Percentiles rank a stretch among this genome's conserved stretches.
These are phyloP conservation scores for Siniperca chuatsi DNA, from an alignment of 2,113 vertebrate genomes.

Conservation along the genomic window DNA sequence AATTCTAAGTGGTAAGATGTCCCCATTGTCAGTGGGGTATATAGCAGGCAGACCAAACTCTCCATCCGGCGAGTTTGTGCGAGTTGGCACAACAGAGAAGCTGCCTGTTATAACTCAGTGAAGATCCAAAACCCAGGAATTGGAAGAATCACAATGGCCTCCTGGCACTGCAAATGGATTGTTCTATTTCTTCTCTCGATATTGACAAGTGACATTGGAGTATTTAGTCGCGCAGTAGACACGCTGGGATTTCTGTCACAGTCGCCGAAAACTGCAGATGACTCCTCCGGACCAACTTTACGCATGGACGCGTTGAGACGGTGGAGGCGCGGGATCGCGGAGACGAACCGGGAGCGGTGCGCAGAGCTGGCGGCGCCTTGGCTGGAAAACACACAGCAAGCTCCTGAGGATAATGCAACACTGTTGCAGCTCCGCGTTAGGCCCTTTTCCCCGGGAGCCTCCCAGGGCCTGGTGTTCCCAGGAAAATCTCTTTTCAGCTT, in stretches of 20 bases:
- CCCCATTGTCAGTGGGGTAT: conserved; percentile 74
- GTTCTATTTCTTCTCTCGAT: conserved; percentile 48
- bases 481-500: conserved; percentile 82
- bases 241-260: conserved; percentile 16
- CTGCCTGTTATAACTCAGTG: neutral
- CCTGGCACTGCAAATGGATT: conserved; percentile 44
- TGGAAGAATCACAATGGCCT: conserved; percentile 54
- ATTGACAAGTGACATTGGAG: conserved; percentile 44
- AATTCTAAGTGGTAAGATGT: conserved; percentile 73
- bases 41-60: conserved; percentile 40
- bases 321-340: conserved; percentile 50
- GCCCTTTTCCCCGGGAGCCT: conserved; percentile 43
- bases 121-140: conserved; percentile 10
- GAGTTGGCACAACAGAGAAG: conserved; percentile 23
- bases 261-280: neutral
- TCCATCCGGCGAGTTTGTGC: neutral
- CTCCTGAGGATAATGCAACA: conserved; percentile 23
- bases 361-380: conserved; percentile 70
- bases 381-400: conserved; percentile 60
- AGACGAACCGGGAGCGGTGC: conserved; percentile 71
- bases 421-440: conserved; percentile 73
- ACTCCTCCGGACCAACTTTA: conserved; percentile 17
- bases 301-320: conserved; percentile 49
- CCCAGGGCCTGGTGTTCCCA: conserved; percentile 75
- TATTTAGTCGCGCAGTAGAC: conserved; percentile 57